These are phyloP conservation scores for Gambusia holbrooki DNA, from an alignment of 2,113 vertebrate genomes.

Conservation along the genomic window DNA sequence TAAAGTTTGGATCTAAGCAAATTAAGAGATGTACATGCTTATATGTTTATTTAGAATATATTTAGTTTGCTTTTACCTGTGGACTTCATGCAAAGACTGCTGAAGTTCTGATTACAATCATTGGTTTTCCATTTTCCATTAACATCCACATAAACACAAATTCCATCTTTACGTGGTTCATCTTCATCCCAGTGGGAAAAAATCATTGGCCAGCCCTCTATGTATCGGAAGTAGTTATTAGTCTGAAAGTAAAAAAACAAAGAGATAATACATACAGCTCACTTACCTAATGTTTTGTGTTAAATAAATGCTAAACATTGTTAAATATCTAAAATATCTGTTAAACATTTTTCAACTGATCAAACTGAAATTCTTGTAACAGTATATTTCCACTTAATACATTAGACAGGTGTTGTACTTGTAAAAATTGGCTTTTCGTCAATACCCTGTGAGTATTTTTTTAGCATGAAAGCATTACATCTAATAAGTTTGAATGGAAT, in stretches of 20 bases:
- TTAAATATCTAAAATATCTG: no score
- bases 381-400: no score
- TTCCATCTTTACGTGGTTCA: constrained; percentile 81
- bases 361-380: no score
- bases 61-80: constrained; percentile 64
- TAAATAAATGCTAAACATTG: no score
- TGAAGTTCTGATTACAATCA: constrained; percentile 82
- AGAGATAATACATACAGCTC: no score
- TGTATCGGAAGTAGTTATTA: constrained; percentile 79
- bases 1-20: neutral
- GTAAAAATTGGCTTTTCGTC: no score
- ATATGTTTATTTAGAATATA: neutral
- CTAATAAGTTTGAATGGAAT: neutral
- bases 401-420: no score
- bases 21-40: neutral
- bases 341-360: no score
- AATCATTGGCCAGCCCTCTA: constrained; percentile 83
- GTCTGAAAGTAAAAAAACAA: constrained; percentile 74
- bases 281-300: no score
- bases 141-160: constrained; percentile 84
- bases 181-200: constrained; percentile 80
- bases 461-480: neutral
- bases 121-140: constrained; percentile 85
- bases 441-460: neutral
- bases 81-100: constrained; percentile 83